A percentile compares a stretch with the other conserved stretches of the same genome.
Evolutionary conservation across 1,140 invertebrate species (phyloP).

Genomic region (Lamellibrachia luymesi): DNA sequence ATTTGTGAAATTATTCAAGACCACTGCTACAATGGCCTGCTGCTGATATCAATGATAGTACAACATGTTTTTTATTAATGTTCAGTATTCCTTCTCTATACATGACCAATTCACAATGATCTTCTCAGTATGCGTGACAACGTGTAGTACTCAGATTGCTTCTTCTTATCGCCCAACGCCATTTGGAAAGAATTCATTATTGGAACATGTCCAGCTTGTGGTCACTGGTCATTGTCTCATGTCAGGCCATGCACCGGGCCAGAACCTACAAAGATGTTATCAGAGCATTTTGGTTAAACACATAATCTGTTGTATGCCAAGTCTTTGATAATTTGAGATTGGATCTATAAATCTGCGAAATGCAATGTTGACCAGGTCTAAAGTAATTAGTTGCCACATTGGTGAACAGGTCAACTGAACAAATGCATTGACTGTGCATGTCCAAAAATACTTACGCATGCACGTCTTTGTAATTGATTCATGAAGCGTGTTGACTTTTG

Average conservation of each 20-base stretch:
- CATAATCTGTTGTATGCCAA: too few relatives aligned
- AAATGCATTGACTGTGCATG: not conserved
- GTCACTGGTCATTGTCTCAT: not conserved
- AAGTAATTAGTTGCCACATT: not conserved
- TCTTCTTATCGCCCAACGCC: not conserved
- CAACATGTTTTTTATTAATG: not conserved
- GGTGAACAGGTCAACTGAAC: not conserved
- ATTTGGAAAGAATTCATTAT: not conserved
- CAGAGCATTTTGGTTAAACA: not conserved
- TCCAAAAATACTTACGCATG: not conserved
- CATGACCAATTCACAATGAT: not conserved
- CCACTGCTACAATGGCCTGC: not conserved
- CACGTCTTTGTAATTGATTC: not conserved
- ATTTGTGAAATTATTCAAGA: not conserved
- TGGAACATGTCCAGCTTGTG: not conserved
- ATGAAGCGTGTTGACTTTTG: not conserved
- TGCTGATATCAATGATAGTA: not conserved
- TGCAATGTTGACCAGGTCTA: not conserved
- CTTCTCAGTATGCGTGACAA: not conserved
- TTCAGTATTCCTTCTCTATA: not conserved
- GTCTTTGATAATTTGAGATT: too few relatives aligned
- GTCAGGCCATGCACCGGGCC: not conserved
- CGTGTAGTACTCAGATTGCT: not conserved
- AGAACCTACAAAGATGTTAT: not conserved
- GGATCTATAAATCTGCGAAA: too few relatives aligned